Percentiles rank a stretch among this genome's conserved stretches.
Conservation (phyloP, 1,140 invertebrate genomes). For the Neodiprion fabricii region DNA sequence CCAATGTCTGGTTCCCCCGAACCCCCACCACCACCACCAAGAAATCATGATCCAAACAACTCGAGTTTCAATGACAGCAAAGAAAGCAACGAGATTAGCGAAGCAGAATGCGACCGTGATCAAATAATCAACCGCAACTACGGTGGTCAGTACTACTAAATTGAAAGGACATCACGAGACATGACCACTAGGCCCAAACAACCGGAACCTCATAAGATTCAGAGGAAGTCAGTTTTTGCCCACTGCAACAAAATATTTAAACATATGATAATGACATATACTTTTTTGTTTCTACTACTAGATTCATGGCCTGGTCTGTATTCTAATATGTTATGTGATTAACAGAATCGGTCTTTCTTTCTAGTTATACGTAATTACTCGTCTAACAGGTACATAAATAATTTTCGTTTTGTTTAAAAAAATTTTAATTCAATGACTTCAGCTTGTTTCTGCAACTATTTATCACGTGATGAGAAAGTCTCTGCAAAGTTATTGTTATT, state of each 20-base stretch:
- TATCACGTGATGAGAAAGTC: background rate
- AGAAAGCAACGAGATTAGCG: constrained; percentile 91
- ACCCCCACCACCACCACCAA: constrained; percentile 81
- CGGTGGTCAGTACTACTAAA: constrained; percentile 67
- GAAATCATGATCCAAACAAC: constrained; percentile 75
- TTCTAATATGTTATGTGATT: background rate
- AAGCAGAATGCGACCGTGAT: constrained; percentile 89
- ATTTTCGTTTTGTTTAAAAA: too few species aligned
- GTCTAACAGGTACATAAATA: too few species aligned
- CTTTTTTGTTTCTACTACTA: constrained; percentile 14
- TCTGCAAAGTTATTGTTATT: background rate
- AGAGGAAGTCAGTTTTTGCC: background rate
- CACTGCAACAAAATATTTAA: background rate
- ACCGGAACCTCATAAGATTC: constrained; percentile 8
- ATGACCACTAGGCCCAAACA: constrained; percentile 5
- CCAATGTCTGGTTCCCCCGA: constrained; percentile 76
- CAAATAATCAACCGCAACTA: constrained; percentile 76
- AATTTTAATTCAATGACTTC: too few species aligned
- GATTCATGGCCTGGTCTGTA: background rate
- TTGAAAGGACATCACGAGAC: constrained; percentile 6
- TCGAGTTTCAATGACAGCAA: constrained; percentile 89
- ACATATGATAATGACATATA: background rate
- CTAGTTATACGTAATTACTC: background rate
- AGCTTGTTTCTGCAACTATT: too few species aligned
- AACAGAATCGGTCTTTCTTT: background rate